Evolutionary conservation across 2,888 invertebrate genomes (phyloP).

Genomic region (Tenthredo livida): DNA sequence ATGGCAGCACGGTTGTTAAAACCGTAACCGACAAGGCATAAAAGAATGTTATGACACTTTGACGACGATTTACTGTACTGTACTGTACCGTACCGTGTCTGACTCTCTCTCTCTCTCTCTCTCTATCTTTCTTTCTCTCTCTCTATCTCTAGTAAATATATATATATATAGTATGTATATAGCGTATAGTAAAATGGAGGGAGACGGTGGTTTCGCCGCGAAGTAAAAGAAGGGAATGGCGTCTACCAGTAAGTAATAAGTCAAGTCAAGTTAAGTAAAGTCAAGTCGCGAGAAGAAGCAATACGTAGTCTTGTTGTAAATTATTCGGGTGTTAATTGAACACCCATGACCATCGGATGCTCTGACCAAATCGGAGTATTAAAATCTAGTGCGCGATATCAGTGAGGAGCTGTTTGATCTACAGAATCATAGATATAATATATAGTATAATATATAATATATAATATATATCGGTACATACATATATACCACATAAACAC

Average conservation of each 20-base stretch:
- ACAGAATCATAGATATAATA: too few species aligned
- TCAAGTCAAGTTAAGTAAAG: background rate
- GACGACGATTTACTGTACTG: background rate
- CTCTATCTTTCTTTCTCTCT: background rate
- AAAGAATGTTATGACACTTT: background rate
- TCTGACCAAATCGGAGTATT: too few species aligned
- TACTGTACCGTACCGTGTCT: background rate
- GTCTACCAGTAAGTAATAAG: slow-evolving; percentile 56
- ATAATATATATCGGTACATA: too few species aligned
- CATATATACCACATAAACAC: too few species aligned
- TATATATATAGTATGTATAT: background rate
- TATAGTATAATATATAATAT: too few species aligned
- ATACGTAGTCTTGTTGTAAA: too few species aligned
- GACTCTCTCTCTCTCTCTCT: background rate
- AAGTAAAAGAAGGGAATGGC: slow-evolving; percentile 62
- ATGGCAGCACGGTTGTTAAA: background rate
- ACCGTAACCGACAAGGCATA: background rate
- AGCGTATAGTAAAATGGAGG: slow-evolving; percentile 34
- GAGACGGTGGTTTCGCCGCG: slow-evolving; percentile 55
- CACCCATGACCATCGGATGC: too few species aligned
- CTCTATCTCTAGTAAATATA: background rate
- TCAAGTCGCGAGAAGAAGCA: background rate
- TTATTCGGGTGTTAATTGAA: too few species aligned
- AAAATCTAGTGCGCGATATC: too few species aligned
- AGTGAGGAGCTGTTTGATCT: too few species aligned